A percentile compares a stretch with the other conserved stretches of the same genome.
Conservation (phyloP, 1,140 invertebrate species). For the Physella acuta region DNA sequence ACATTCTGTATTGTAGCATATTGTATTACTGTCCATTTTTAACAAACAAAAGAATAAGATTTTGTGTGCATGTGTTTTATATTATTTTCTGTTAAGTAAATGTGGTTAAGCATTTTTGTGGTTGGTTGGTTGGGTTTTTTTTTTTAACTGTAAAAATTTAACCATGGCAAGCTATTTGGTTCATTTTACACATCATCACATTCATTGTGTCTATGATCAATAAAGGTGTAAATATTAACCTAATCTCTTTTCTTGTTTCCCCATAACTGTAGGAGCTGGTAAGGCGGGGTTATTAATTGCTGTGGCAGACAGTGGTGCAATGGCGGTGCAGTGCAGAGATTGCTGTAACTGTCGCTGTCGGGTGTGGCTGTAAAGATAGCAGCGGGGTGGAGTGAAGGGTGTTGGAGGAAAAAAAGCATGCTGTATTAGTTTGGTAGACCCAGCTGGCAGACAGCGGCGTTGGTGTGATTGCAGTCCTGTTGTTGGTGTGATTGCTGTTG, state of each 20-base stretch:
- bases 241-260: slow-evolving; percentile 36
- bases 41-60: no score
- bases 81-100: no score
- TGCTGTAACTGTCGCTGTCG: slow-evolving; percentile 17
- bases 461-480: slow-evolving; percentile 14
- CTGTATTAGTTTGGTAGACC: neutral
- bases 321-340: slow-evolving; percentile 27
- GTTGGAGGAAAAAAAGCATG: slow-evolving; percentile 16
- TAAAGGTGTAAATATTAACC: slow-evolving; percentile 11
- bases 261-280: slow-evolving; percentile 40
- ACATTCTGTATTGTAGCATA: no score
- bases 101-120: neutral
- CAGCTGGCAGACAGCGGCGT: slow-evolving; percentile 3
- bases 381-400: slow-evolving; percentile 14
- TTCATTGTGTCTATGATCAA: neutral
- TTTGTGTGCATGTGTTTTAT: no score
- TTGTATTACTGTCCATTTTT: no score
- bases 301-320: slow-evolving; percentile 32
- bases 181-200: no score
- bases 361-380: slow-evolving; percentile 11
- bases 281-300: slow-evolving; percentile 30
- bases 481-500: neutral
- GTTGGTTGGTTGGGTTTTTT: no score
- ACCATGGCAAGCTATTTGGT: no score
- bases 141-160: no score